phyloP scores from a whole-genome alignment of 2,113 vertebrate species.

The Daubentonia madagascariensis region DNA sequence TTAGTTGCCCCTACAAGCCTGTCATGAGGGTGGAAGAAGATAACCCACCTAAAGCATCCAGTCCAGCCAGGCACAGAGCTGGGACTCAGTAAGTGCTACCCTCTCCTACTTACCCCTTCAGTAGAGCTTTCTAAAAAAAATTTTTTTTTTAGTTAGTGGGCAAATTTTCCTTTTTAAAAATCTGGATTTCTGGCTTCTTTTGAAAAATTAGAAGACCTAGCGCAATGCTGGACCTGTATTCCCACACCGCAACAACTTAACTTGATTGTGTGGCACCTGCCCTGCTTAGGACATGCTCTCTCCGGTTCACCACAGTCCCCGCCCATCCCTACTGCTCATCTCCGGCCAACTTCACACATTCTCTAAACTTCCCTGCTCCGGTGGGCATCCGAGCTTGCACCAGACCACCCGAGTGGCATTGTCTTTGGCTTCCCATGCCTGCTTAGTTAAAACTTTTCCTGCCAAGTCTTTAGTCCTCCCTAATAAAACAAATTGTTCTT shows the following conservation, averaged over 20 bases:
- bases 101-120: neutral
- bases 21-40: fast-evolving
- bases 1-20: neutral
- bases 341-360: neutral
- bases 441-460: neutral
- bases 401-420: neutral
- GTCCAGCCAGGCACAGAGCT: neutral
- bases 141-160: neutral
- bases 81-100: neutral
- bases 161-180: slow-evolving; percentile 15
- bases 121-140: neutral
- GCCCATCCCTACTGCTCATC: neutral
- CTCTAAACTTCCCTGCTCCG: neutral
- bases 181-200: neutral
- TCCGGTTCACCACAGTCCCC: neutral
- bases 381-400: neutral
- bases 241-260: too few relatives aligned
- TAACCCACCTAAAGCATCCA: fast-evolving
- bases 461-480: neutral
- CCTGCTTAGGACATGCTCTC: fast-evolving
- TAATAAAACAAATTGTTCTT: neutral
- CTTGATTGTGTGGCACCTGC: neutral
- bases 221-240: neutral
- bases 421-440: neutral
- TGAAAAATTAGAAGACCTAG: neutral